A percentile compares a stretch with the other conserved stretches of the same genome.
phyloP scores from a whole-genome alignment of 2,113 vertebrate genomes.

The Rhizomys pruinosus region DNA sequence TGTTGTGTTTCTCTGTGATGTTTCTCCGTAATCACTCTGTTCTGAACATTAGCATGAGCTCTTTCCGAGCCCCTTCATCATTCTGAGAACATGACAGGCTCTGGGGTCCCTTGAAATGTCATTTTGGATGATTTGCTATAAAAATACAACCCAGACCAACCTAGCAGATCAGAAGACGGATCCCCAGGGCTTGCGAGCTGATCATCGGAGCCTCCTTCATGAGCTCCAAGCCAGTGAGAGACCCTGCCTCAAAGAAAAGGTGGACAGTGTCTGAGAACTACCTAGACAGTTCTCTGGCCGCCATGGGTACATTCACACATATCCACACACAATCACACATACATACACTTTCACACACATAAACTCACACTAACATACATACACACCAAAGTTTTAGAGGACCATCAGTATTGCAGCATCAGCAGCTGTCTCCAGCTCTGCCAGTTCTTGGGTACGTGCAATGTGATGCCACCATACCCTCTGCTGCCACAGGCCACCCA shows the following conservation, averaged over 20 bases:
- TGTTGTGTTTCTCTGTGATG: no score
- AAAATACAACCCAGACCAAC: no score
- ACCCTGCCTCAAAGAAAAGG: not conserved
- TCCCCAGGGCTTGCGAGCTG: no score
- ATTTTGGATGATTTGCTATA: no score
- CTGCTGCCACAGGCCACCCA: accelerated
- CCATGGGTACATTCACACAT: no score
- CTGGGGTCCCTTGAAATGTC: not conserved
- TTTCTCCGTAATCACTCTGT: not conserved
- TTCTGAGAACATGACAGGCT: not conserved
- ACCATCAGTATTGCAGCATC: accelerated
- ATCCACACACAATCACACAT: no score
- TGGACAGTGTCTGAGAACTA: not conserved
- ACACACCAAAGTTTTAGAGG: not conserved
- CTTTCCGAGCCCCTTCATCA: not conserved
- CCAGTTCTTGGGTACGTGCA: not conserved
- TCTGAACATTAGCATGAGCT: not conserved
- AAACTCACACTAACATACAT: not conserved
- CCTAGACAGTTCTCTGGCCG: not conserved
- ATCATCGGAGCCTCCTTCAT: no score
- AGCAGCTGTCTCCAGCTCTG: accelerated
- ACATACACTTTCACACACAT: not conserved
- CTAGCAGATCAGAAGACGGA: no score
- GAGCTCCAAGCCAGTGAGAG: not conserved
- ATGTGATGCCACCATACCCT: accelerated